Base-by-base conservation (phyloP, 2,113 vertebrate species). In the Cichladusa arquata region DNA sequence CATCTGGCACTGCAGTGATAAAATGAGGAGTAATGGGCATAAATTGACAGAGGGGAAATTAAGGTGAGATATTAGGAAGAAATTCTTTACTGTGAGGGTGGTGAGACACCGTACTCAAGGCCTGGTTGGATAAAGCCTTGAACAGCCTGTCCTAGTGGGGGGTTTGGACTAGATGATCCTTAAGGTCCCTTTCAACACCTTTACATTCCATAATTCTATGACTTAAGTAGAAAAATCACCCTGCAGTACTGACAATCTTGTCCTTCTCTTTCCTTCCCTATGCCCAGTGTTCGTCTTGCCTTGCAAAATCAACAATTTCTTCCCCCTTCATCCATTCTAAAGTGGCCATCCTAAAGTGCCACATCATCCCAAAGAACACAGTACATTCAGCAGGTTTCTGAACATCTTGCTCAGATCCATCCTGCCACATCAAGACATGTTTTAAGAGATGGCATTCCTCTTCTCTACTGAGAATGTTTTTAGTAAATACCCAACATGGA, bases 361-460 rank as follows among this genome's bases (percentile, higher is more conserved):
- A 13, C 2, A 0, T 31, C 25, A 66, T 12, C 14, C 31, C 51
- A 17, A 38, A 73, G 4, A 58, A 22, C 2, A 2, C 5, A 19
- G 14, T 11, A 61, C 4, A 20, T 33, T 76, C n/a, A 20, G 1
- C 4, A 65, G 2, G 14, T 33, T 81, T 84, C 60, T 67, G 19
- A 71, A 33, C 8, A 19, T 1, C 0, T 11, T 70, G 11, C 11
- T 42, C 14, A 66, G 8, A 42, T 62, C 8, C 66, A 3, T 23
- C 24, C 45, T 73, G 17, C 8, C 7, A 14, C 25, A 48, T 28
- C 47, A 79, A 31, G 34, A 56, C 0, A 6, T 15, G 4, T 34
- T 81, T 71, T n/a, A 45, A 13, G 44, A 33, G 24, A 58, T 12
- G 2, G 1, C 8, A 25, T 48, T 45, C 36, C 14, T 56, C 26